phyloP scores from a whole-genome alignment of 1,140 invertebrate species.

The Vollenhovia emeryi region DNA sequence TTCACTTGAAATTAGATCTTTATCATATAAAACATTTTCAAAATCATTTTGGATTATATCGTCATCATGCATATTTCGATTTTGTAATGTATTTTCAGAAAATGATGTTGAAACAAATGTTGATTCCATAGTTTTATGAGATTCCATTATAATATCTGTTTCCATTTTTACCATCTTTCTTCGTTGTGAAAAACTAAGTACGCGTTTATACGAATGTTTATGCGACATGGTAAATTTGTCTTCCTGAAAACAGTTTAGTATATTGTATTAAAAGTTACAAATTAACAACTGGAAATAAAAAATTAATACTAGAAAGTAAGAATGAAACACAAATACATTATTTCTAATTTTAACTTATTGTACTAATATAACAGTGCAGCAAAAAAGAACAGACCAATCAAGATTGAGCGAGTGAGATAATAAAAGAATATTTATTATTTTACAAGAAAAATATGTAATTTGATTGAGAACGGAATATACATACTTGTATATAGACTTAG shows the following conservation, averaged over 20 bases:
- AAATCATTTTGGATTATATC: background rate
- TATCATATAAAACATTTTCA: slow-evolving; percentile 11
- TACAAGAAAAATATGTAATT: too few species aligned
- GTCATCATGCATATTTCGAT: background rate
- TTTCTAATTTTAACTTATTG: too few species aligned
- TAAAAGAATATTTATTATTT: too few species aligned
- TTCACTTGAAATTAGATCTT: background rate
- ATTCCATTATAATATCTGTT: slow-evolving; percentile 5
- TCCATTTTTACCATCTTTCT: background rate
- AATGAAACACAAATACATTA: too few species aligned
- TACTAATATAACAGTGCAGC: too few species aligned
- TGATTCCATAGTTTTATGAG: background rate
- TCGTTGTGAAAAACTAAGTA: background rate
- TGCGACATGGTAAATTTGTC: background rate
- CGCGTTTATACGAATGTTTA: slow-evolving; percentile 1
- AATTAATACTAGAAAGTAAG: background rate
- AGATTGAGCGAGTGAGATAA: too few species aligned
- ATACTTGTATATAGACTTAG: too few species aligned
- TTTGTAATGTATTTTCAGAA: slow-evolving; percentile 11
- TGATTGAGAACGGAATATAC: too few species aligned
- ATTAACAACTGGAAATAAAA: too few species aligned
- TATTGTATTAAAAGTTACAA: background rate
- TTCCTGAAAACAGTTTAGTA: background rate
- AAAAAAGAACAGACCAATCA: too few species aligned
- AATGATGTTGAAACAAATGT: background rate